Evolutionary conservation across 2,797 vertebrate genomes (phyloP), one percentile per base, ranked within the genome.

Genomic region (Eleutherodactylus coqui): DNA sequence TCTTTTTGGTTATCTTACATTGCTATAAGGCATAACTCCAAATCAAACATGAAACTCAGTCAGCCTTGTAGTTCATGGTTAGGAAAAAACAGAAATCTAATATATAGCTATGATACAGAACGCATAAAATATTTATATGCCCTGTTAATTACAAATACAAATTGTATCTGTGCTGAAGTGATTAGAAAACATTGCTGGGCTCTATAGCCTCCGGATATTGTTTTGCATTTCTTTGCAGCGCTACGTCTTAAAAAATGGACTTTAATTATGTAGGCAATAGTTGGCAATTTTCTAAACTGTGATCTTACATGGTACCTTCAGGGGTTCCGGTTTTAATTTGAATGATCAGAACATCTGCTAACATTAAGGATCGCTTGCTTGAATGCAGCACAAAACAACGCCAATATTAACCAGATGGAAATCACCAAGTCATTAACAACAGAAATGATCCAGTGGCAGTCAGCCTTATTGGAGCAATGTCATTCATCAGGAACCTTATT

Each of bases 61-160:
- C 60, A 43, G 36, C 36, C n/a, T 82, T 11, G 11, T 38, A 27
- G 27, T 73, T 53, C 14, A 38, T 24, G n/a, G 19, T 41, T 32
- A 79, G 24, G 53, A 92, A 90, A 89, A 89, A 85, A 90, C 91
- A 87, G 84, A 87, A 89, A 90, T 76, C 24, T 87, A 89, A 90
- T 76, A n/a, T 87, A 89, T 92, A 91, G 86, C 70, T 16, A 51
- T 78, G 79, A 91, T 83, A 92, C 89, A 58, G 41, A 21, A 82
- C 43, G 75, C 58, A 91, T 92, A 89, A 94, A 93, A 93, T 91
- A 93, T 92, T 92, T 89, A 94, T 93, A 89, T 86, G 69, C 87
- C 75, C 78, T 88, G 90, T 90, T 91, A 92, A 94, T 92, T 92
- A 91, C 86, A 91, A 92, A 89, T 84, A 91, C 87, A 90, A 90